Evolutionary conservation across 1,140 invertebrate genomes (phyloP).

Genomic region (Drosophila kohkoa): DNA sequence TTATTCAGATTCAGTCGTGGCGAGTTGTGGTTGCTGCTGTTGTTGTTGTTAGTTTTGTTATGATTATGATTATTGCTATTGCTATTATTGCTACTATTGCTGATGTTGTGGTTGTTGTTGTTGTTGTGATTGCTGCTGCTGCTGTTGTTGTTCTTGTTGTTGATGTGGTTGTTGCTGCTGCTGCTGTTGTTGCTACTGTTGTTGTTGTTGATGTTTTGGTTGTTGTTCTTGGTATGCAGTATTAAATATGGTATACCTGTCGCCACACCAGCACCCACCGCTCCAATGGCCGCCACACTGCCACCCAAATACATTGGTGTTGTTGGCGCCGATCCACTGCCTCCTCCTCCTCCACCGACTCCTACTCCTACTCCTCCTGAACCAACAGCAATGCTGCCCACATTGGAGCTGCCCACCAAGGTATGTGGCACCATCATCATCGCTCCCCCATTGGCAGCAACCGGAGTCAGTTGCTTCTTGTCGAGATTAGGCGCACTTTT

Average conservation of each 20-base stretch:
- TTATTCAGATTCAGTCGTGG: slow-evolving; percentile 16
- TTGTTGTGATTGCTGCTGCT: slow-evolving; percentile 18
- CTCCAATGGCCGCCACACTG: slow-evolving; percentile 47
- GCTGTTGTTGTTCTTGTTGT: slow-evolving; percentile 26
- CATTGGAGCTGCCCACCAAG: slow-evolving; percentile 42
- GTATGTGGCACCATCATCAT: slow-evolving; percentile 7
- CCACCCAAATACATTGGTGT: slow-evolving; percentile 44
- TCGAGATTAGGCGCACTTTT: slow-evolving; percentile 93
- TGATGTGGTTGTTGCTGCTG: slow-evolving; percentile 29
- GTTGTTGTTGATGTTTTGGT: slow-evolving; percentile 35
- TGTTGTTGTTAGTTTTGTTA: slow-evolving; percentile 21
- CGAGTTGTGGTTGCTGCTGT: slow-evolving; percentile 21
- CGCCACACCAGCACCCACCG: slow-evolving; percentile 51
- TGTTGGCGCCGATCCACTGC: slow-evolving; percentile 46
- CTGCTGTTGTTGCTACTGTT: slow-evolving; percentile 38
- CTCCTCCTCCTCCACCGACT: slow-evolving; percentile 7
- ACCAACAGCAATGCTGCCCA: slow-evolving; percentile 21
- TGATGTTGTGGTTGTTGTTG: slow-evolving; percentile 21
- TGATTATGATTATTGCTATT: not conserved
- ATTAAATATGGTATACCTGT: slow-evolving; percentile 73
- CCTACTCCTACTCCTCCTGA: slow-evolving; percentile 10
- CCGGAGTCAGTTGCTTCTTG: slow-evolving; percentile 86
- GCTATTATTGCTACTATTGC: too few species aligned
- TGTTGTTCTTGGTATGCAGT: slow-evolving; percentile 58
- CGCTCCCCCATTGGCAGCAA: slow-evolving; percentile 11